These are phyloP conservation scores for Harpegnathos saltator DNA, from an alignment of 1,140 invertebrate genomes.

Conservation along the genomic window DNA sequence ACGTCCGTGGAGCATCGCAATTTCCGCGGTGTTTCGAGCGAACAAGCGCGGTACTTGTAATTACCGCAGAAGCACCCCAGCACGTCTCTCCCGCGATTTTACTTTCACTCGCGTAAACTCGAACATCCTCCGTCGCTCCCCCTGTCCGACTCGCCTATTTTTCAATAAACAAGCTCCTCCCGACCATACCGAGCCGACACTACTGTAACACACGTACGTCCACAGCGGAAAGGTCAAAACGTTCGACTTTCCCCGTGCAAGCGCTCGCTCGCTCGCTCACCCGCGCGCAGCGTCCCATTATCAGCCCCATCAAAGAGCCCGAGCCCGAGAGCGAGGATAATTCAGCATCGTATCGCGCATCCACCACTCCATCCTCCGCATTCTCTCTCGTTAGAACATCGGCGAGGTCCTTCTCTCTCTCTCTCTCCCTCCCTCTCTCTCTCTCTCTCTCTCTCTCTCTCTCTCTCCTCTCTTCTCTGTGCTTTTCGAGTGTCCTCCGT, in stretches of 20 bases:
- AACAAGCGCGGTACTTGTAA: too few relatives aligned
- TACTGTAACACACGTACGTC: neutral
- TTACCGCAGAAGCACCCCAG: too few relatives aligned
- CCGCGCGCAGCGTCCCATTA: constrained; percentile 4
- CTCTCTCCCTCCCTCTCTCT: too few relatives aligned
- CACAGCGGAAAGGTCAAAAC: constrained; percentile 4
- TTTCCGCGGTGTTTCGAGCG: too few relatives aligned
- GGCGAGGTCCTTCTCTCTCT: neutral
- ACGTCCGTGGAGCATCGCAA: too few relatives aligned
- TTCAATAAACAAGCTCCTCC: too few relatives aligned
- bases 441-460: neutral
- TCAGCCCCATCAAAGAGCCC: constrained; percentile 41
- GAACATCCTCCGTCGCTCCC: too few relatives aligned
- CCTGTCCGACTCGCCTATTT: too few relatives aligned
- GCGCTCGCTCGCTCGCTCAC: neutral
- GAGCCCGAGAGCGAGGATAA: constrained; percentile 44
- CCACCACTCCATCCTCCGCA: neutral
- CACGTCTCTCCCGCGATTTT: too few relatives aligned
- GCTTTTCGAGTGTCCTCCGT: constrained; percentile 62
- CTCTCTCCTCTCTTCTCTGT: constrained; percentile 12
- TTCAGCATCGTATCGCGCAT: constrained; percentile 34
- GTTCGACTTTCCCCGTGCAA: constrained; percentile 40
- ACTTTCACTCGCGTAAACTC: too few relatives aligned
- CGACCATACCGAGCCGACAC: too few relatives aligned
- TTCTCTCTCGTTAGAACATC: constrained; percentile 23